Evolutionary conservation across 1,140 invertebrate genomes (phyloP).

Genomic region (Druon quercuslanigerum): DNA sequence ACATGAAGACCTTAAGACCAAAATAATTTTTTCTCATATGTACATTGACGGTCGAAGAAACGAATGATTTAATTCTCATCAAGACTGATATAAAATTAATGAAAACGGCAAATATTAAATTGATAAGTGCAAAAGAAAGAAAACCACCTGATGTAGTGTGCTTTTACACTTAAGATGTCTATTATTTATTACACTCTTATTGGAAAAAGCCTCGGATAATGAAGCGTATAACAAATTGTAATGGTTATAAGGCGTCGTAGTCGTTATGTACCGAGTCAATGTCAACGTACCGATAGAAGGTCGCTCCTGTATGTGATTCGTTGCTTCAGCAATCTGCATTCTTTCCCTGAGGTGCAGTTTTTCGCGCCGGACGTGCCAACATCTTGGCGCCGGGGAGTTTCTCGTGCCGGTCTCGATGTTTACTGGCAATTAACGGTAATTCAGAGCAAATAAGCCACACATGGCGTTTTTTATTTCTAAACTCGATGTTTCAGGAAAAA

Average conservation of each 20-base stretch:
- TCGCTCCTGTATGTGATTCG: slow-evolving; percentile 15
- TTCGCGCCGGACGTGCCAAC: slow-evolving; percentile 20
- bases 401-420: slow-evolving; percentile 8
- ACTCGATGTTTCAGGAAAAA: not conserved
- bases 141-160: too few species aligned
- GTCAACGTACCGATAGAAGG: slow-evolving; percentile 24
- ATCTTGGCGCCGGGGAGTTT: slow-evolving; percentile 20
- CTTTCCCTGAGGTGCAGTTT: slow-evolving; percentile 20
- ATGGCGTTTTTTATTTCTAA: not conserved
- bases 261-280: slow-evolving; percentile 22
- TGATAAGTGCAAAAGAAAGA: too few species aligned
- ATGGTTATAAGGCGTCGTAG: not conserved
- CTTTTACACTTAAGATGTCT: too few species aligned
- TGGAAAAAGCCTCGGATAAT: not conserved
- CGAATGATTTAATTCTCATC: too few species aligned
- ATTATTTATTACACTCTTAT: not conserved
- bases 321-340: slow-evolving; percentile 28
- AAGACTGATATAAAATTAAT: too few species aligned
- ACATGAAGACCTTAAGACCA: too few species aligned
- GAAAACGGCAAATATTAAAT: too few species aligned
- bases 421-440: slow-evolving; percentile 15
- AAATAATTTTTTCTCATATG: too few species aligned
- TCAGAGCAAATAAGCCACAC: not conserved
- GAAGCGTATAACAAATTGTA: not conserved
- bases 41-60: too few species aligned